Conservation (phyloP, 2,888 invertebrate species). For the Hoplodrina blanda region DNA sequence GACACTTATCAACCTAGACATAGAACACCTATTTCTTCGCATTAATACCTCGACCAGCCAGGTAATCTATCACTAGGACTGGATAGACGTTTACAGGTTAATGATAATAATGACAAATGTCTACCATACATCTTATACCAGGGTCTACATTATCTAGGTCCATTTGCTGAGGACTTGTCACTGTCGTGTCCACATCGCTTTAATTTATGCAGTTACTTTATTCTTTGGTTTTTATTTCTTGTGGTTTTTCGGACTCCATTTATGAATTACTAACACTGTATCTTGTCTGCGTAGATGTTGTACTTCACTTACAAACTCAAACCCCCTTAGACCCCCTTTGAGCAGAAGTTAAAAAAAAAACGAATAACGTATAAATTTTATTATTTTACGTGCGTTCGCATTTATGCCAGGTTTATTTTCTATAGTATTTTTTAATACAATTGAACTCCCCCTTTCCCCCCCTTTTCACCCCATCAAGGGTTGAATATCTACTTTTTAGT, state of each 20-base stretch:
- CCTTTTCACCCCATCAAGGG: too few species aligned
- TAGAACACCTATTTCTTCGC: slow-evolving; percentile 25
- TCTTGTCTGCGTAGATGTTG: too few species aligned
- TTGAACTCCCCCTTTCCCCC: too few species aligned
- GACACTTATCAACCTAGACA: background rate
- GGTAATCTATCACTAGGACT: slow-evolving; percentile 29
- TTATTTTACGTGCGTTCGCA: too few species aligned
- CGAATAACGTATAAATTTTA: too few species aligned
- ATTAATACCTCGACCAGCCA: slow-evolving; percentile 14
- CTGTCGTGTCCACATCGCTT: slow-evolving; percentile 8
- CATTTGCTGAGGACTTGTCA: slow-evolving; percentile 27
- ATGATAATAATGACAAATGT: slow-evolving; percentile 55
- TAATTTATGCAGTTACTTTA: background rate
- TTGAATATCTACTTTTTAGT: too few species aligned
- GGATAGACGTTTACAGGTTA: slow-evolving; percentile 34
- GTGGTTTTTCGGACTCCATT: background rate
- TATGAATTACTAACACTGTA: too few species aligned
- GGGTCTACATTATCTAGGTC: slow-evolving; percentile 33
- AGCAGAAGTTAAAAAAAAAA: too few species aligned
- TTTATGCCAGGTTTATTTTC: too few species aligned
- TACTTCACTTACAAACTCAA: too few species aligned
- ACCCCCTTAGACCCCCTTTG: too few species aligned
- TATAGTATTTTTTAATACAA: too few species aligned
- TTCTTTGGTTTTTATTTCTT: background rate
- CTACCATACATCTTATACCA: slow-evolving; percentile 7